Evolutionary conservation across 2,888 invertebrate species (phyloP), one percentile per base, ranked within the genome.

Genomic region (Drosophila kokeensis): DNA sequence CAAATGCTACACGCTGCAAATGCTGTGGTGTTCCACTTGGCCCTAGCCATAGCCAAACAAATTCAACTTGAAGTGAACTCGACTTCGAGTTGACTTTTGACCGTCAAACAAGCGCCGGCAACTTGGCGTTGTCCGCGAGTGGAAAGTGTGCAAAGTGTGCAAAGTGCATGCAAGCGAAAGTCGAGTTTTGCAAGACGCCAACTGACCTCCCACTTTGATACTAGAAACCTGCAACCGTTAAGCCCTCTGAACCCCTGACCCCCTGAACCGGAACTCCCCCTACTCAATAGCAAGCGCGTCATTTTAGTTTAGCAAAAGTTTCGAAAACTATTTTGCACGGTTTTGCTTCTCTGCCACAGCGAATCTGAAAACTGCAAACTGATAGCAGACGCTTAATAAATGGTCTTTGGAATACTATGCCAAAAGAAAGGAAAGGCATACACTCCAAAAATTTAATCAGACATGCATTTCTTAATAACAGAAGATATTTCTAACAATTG

Each of bases 101-200:
- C 87, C 87, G 87, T 90, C 87, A 87, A 87, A 89, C 82, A 82
- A 82, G 63, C 86, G 82, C 21, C n/a, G 27, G 55, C 55, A 78
- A 78, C 78, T 78, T 71, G 71, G 76, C 82, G 62, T 69, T 74
- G 68, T 63, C 70, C 63, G 69, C 62, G 74, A 59, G 49, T 45
- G 50, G 54, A 49, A 54, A 72, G 61, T 57, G 75, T 80, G 75
- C 73, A 68, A 81, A 79, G 79, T 80, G 80, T 74, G 79, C 82
- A 87, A 86, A 90, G 87, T 90, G 87, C 89, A 90, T 86, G 89
- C 76, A 86, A 88, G 89, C 88, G 88, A 90, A 90, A 88, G 90
- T 85, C 78, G 78, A 85, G 86, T 71, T 45, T 80, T 80, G 72
- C 73, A 85, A 89, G 84, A 84, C 89, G 83, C 65, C 86, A 85